phyloP scores from a whole-genome alignment of 2,797 vertebrate genomes.

The Poecilia picta region DNA sequence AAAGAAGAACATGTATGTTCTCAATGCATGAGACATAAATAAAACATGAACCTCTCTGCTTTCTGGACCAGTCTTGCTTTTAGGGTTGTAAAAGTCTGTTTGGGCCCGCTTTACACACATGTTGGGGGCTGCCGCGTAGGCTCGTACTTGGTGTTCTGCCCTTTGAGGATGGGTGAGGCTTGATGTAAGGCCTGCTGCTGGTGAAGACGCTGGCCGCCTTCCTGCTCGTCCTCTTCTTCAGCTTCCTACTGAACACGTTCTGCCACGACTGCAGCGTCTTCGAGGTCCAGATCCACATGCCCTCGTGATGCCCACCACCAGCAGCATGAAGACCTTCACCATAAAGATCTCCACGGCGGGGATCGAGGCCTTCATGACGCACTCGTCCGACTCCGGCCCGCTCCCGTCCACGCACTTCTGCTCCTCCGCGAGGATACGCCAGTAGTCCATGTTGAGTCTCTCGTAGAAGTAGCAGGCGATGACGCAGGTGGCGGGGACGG shows the following conservation, averaged over 20 bases:
- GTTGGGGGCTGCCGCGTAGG: slow-evolving; percentile 87
- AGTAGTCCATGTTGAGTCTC: slow-evolving; percentile 94
- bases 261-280: slow-evolving; percentile 99
- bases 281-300: slow-evolving; percentile 99
- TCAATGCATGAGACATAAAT: slow-evolving; percentile 76
- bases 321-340: slow-evolving; percentile 97
- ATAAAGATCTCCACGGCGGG: slow-evolving; percentile 97
- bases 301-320: slow-evolving; percentile 98
- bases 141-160: slow-evolving; percentile 89
- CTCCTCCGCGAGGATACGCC: slow-evolving; percentile 86
- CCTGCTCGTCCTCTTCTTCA: slow-evolving; percentile 89
- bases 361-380: slow-evolving; percentile 90
- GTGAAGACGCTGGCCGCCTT: slow-evolving; percentile 92
- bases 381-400: slow-evolving; percentile 84
- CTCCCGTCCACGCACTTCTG: slow-evolving; percentile 81
- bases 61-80: slow-evolving; percentile 58
- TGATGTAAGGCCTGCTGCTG: slow-evolving; percentile 89
- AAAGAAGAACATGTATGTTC: slow-evolving; percentile 52
- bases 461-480: slow-evolving; percentile 98
- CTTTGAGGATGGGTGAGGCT: slow-evolving; percentile 91
- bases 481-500: slow-evolving; percentile 96
- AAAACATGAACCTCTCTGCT: slow-evolving; percentile 69
- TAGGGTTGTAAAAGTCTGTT: slow-evolving; percentile 61
- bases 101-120: slow-evolving; percentile 82
- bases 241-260: slow-evolving; percentile 89